Conservation (phyloP, 2,888 invertebrate genomes). For the Xiphydria camelus region DNA sequence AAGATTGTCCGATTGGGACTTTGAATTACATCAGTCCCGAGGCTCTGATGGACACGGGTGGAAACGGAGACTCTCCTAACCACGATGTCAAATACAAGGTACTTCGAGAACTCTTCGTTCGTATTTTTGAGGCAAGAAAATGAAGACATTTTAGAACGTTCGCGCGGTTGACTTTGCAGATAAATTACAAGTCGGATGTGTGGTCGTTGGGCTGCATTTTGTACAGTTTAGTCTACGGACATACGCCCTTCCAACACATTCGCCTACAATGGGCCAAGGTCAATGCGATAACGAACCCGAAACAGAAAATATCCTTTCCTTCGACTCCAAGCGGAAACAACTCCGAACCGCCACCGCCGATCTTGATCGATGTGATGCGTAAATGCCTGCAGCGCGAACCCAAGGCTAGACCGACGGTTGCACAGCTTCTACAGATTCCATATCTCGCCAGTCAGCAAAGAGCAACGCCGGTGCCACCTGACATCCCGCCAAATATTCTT, state of each 20-base stretch:
- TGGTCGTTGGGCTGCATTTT: conserved; percentile 98
- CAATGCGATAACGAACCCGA: conserved; percentile 75
- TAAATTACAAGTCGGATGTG: conserved; percentile 90
- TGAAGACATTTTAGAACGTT: conserved; percentile 3
- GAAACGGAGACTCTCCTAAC: conserved; percentile 51
- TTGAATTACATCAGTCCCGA: conserved; percentile 97
- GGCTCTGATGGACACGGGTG: conserved; percentile 71
- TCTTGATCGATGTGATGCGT: conserved; percentile 68
- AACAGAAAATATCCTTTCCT: conserved; percentile 76
- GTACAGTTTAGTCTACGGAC: conserved; percentile 87
- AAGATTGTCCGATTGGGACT: conserved; percentile 83
- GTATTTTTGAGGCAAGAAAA: neutral
- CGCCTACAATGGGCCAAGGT: conserved; percentile 73
- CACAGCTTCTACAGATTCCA: conserved; percentile 67
- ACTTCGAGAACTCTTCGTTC: too few relatives aligned
- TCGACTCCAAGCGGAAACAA: conserved; percentile 22
- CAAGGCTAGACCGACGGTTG: conserved; percentile 73
- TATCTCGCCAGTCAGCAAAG: conserved; percentile 41
- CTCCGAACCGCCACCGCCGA: conserved; percentile 62
- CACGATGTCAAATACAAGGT: conserved; percentile 43
- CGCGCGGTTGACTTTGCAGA: conserved; percentile 65
- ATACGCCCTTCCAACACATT: conserved; percentile 88
- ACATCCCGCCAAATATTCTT: conserved; percentile 39
- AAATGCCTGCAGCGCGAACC: conserved; percentile 76
- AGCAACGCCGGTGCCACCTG: conserved; percentile 20